phyloP scores from a whole-genome alignment of 37 sponge, comb jelly and placozoan species.

The Beroe forskalii region DNA sequence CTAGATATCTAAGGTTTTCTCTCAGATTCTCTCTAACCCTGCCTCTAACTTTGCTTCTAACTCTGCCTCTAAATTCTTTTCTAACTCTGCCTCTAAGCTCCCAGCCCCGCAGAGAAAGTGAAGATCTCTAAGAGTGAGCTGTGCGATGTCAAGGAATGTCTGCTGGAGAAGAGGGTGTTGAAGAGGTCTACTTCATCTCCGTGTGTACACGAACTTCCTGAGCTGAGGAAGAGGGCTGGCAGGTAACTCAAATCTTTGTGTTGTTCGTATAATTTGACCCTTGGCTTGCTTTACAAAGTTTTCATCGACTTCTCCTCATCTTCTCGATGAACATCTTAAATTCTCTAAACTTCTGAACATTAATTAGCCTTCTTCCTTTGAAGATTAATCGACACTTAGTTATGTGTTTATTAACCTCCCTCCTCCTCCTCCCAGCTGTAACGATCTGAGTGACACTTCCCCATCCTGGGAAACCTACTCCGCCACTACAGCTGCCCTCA shows the following conservation, averaged over 20 bases:
- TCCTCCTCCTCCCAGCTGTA: background rate
- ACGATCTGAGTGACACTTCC: background rate
- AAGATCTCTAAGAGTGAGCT: slow-evolving; percentile 17
- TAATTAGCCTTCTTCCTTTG: too few relatives aligned
- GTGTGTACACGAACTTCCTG: background rate
- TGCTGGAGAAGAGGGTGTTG: background rate
- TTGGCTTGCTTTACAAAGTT: too few relatives aligned
- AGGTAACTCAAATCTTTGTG: slow-evolving; percentile 37
- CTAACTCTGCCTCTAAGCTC: slow-evolving; percentile 16
- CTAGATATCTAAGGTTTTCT: too few relatives aligned
- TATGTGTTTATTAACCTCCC: too few relatives aligned
- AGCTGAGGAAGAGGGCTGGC: slow-evolving; percentile 14
- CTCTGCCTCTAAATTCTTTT: background rate
- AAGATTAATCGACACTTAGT: too few relatives aligned
- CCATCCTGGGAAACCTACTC: background rate
- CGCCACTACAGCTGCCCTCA: background rate
- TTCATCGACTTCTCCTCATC: too few relatives aligned
- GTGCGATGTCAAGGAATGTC: slow-evolving; percentile 50
- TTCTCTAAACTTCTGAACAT: too few relatives aligned
- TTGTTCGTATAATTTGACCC: too few relatives aligned
- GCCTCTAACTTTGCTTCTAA: slow-evolving; percentile 9
- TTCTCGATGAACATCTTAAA: too few relatives aligned
- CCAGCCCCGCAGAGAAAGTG: background rate
- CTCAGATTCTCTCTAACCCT: background rate
- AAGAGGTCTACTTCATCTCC: slow-evolving; percentile 35